These are phyloP conservation scores for Eclectus roratus DNA, from an alignment of 2,113 vertebrate species.

Conservation along the genomic window DNA sequence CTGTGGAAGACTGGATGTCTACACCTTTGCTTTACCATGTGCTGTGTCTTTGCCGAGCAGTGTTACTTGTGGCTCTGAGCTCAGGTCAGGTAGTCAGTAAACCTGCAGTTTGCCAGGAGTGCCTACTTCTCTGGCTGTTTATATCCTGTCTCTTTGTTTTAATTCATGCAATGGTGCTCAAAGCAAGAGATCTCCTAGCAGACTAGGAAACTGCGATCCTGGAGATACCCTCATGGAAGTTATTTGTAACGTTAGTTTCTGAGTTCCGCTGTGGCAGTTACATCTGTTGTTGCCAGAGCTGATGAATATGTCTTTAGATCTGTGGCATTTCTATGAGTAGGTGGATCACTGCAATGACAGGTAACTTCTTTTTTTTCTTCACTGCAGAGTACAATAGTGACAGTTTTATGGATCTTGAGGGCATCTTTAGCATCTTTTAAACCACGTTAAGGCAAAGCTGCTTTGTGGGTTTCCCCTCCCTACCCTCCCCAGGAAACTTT, in stretches of 20 bases:
- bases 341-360: slow-evolving; percentile 4
- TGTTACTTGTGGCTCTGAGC: not conserved
- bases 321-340: not conserved
- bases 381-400: not conserved
- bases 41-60: not conserved
- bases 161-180: not conserved
- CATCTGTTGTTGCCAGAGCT: not conserved
- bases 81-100: not conserved
- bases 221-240: not conserved
- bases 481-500: not conserved
- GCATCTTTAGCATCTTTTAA: not conserved
- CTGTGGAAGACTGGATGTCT: not conserved
- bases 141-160: not conserved
- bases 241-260: not conserved
- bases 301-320: not conserved
- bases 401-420: not conserved
- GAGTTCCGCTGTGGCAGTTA: not conserved
- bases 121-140: not conserved
- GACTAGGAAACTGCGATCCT: not conserved
- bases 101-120: not conserved
- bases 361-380: not conserved
- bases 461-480: not conserved
- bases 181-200: not conserved
- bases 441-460: not conserved
- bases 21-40: not conserved